Base-by-base conservation (phyloP, 2,797 vertebrate genomes). In the Arnoldichthys spilopterus region DNA sequence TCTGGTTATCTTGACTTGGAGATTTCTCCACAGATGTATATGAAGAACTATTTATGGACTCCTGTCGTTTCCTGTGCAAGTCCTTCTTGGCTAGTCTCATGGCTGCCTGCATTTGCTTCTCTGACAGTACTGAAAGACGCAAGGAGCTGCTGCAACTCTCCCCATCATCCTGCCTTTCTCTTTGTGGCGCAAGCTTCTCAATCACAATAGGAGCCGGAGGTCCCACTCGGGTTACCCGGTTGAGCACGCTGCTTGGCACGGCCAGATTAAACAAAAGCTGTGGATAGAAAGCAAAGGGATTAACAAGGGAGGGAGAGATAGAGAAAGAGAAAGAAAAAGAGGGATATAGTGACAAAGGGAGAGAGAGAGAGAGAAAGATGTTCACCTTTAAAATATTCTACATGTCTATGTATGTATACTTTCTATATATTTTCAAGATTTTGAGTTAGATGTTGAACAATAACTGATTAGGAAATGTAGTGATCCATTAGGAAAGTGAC, bases 251-350 rank as follows among this genome's bases (percentile, higher is more conserved):
- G 26, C 92, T 80, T 47, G 94, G 91, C 70, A 93, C 77, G n/a
- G 86, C 91, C 85, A 91, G 92, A 72, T 95, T 97, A 87, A 99
- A 99, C 85, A 93, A 93, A 24, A 99, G 91, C 96, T 99, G 91
- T 82, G 32, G 76, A 79, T 78, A 78, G 13, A 58, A 68, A 16
- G 37, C n/a, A 58, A 58, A 28, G 26, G 49, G 56, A 59, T 43
- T 6, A 43, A 43, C 3, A 43, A 76, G 7, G 16, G 43, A 15
- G 18, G 26, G 2, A n/a, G n/a, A 28, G 4, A 59, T 6, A 59
- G 6, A 28, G 56, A 59, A 12, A 28, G 58, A 32, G 12, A 62
- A 11, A 62, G 4, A 30, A n/a, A n/a, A 61, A 30, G 12, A 70
- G 51, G 32, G 18, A 18, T 13, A 2, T 1, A 0, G 13, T 22